These are phyloP conservation scores for Erynnis tages DNA, from an alignment of 2,888 invertebrate species.

Conservation along the genomic window DNA sequence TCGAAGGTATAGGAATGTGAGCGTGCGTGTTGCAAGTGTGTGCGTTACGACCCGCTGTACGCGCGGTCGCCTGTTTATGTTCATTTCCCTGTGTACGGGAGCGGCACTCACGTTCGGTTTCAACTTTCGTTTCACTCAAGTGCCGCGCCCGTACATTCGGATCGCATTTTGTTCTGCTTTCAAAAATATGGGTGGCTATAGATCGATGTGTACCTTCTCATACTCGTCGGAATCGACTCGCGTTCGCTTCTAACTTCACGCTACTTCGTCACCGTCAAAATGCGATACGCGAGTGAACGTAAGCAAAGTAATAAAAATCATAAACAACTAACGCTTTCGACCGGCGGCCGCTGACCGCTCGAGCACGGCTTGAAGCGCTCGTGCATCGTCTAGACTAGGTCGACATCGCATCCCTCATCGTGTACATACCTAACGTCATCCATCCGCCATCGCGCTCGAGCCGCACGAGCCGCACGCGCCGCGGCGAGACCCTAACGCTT, in stretches of 20 bases:
- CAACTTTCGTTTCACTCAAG: not conserved
- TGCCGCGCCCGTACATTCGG: slow-evolving; percentile 8
- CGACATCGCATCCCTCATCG: slow-evolving; percentile 35
- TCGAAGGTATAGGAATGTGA: slow-evolving; percentile 79
- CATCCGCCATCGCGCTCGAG: slow-evolving; percentile 40
- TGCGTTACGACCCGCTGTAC: slow-evolving; percentile 54
- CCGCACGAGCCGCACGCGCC: slow-evolving; percentile 22
- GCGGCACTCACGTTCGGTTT: not conserved
- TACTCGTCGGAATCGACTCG: not conserved
- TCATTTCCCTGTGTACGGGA: slow-evolving; percentile 34
- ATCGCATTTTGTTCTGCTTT: slow-evolving; percentile 21
- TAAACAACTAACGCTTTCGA: slow-evolving; percentile 59
- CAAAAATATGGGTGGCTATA: not conserved
- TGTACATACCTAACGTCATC: slow-evolving; percentile 39
- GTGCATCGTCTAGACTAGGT: slow-evolving; percentile 43
- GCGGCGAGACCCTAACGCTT: slow-evolving; percentile 28
- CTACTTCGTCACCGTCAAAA: slow-evolving; percentile 2
- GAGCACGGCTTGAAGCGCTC: slow-evolving; percentile 65
- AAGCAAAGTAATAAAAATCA: slow-evolving; percentile 42
- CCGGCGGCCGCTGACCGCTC: slow-evolving; percentile 61
- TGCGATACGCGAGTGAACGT: slow-evolving; percentile 37
- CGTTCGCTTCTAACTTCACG: slow-evolving; percentile 1
- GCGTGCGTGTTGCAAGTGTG: slow-evolving; percentile 74
- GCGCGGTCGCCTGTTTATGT: slow-evolving; percentile 44
- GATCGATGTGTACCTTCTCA: not conserved